phyloP scores from a whole-genome alignment of 2,113 vertebrate genomes.

The Phodopus roborovskii region DNA sequence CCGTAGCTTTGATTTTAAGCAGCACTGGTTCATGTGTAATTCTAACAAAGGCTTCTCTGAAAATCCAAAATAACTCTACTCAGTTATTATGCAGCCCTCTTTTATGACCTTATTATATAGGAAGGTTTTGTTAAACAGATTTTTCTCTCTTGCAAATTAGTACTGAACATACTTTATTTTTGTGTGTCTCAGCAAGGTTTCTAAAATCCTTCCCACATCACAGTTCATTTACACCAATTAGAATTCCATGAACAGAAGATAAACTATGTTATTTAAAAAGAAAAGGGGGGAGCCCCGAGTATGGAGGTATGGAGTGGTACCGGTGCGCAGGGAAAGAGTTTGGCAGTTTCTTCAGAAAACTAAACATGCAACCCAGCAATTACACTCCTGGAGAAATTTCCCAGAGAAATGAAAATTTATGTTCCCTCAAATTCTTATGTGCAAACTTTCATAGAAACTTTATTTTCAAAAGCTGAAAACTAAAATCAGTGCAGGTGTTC shows the following conservation, averaged over 20 bases:
- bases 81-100: conserved; percentile 36
- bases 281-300: neutral
- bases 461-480: neutral
- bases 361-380: neutral
- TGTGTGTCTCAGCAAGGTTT: conserved; percentile 72
- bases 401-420: conserved; percentile 43
- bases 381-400: neutral
- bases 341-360: conserved; percentile 30
- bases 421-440: neutral
- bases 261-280: conserved; percentile 67
- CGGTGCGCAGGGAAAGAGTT: neutral
- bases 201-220: conserved; percentile 62
- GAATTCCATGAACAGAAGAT: conserved; percentile 70
- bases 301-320: neutral
- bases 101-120: conserved; percentile 69
- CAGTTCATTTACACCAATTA: conserved; percentile 80
- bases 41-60: conserved; percentile 69
- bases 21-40: neutral
- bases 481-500: neutral
- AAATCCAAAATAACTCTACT: conserved; percentile 60
- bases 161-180: conserved; percentile 53
- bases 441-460: neutral
- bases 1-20: conserved; percentile 59
- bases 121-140: conserved; percentile 59
- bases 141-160: conserved; percentile 71